A percentile compares a stretch with the other conserved stretches of the same genome.
These are phyloP conservation scores for Galemys pyrenaicus DNA, from an alignment of 2,113 vertebrate species.

Conservation along the genomic window DNA sequence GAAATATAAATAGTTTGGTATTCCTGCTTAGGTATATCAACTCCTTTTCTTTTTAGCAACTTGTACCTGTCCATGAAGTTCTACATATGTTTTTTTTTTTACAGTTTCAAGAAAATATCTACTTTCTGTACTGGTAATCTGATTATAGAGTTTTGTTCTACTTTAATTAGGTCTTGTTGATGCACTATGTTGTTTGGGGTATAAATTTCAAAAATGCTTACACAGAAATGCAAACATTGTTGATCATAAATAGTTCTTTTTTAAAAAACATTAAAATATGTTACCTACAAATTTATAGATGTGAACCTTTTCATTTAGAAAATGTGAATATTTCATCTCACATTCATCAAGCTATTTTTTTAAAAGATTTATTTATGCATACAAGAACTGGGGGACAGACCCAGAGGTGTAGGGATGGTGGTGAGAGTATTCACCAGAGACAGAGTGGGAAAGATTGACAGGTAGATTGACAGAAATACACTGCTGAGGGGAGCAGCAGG, in stretches of 20 bases:
- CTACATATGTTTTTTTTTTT: constrained; percentile 79
- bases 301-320: constrained; percentile 20
- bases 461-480: too few species aligned
- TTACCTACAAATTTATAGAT: not conserved
- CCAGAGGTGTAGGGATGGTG: too few species aligned
- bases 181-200: not conserved
- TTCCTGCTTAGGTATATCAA: constrained; percentile 49
- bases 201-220: constrained; percentile 7
- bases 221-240: not conserved
- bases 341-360: not conserved
- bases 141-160: constrained; percentile 30
- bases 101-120: constrained; percentile 79
- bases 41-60: not conserved
- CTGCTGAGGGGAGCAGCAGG: too few species aligned
- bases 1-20: constrained; percentile 45
- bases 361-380: too few species aligned
- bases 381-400: too few species aligned
- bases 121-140: constrained; percentile 83
- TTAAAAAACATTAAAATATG: constrained; percentile 27
- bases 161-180: constrained; percentile 32
- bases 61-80: constrained; percentile 36
- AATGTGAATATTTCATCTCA: not conserved
- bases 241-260: not conserved
- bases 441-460: too few species aligned
- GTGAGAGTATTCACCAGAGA: too few species aligned